Base-by-base conservation (phyloP, 2,888 invertebrate genomes). In the Amaurobius ferox region DNA sequence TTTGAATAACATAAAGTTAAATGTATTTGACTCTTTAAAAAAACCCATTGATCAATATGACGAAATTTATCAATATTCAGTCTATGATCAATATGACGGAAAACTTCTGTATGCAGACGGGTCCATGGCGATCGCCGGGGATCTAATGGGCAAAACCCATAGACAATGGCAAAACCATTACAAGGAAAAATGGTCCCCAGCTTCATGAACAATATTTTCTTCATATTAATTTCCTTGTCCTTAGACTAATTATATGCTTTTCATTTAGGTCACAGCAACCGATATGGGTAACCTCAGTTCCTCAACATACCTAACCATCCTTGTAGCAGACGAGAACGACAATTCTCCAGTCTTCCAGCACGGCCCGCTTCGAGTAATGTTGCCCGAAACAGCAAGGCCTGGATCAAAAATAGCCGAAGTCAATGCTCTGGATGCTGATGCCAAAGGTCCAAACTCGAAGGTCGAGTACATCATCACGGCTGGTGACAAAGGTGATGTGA, bases 261-360 rank as follows among this genome's bases (percentile, higher is more conserved):
- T 61, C 30, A 13, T 19, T 26, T 79, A 89, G 89, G 89, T 90
- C 23, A 88, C 88, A 5, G 90, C 90, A 11, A 88, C 77, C 1
- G 90, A 90, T 79, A 88, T 88, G 67, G 89, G 96, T 7, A 95
- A 96, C 62, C 91, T 96, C 13, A 94, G 94, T 68, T 95, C 95
- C 0, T 94, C 95, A 91, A 94, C 95, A 0, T 94, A 94, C 89
- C 90, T 97, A 9, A 94, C 93, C 0, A 94, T 97, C 64, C 93
- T 92, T 0, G 92, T 97, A 29, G 93, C 94, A 3, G 97, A 97
- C 90, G 94, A 94, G 90, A 97, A 97, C 90, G 97, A 97, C 90
- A 96, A 96, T 90, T 78, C 89, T 0, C 90, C 90, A 0, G 88
- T 88, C 5, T 90, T 90, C 87, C 89, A 89, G 44, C 90, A 90